These are phyloP conservation scores for Hippocampus barbouri DNA, from an alignment of 2,113 vertebrate species.

Conservation along the genomic window DNA sequence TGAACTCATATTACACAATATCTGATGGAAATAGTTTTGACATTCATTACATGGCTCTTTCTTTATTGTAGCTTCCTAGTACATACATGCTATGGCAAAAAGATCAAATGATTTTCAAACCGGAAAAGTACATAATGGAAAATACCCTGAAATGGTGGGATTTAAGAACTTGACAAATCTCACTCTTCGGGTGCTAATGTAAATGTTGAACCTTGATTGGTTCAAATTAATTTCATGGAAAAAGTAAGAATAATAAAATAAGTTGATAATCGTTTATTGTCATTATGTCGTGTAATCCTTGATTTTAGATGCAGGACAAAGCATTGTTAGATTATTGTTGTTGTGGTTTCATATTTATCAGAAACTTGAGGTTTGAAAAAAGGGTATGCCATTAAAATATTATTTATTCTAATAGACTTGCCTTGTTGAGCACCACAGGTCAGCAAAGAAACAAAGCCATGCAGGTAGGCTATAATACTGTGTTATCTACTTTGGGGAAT, in stretches of 20 bases:
- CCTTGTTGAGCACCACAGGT: neutral
- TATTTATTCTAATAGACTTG: neutral
- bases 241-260: neutral
- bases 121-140: slow-evolving; percentile 38
- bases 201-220: slow-evolving; percentile 64
- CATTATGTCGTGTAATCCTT: neutral
- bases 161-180: slow-evolving; percentile 58
- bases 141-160: slow-evolving; percentile 9
- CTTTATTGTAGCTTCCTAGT: slow-evolving; percentile 70
- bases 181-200: slow-evolving; percentile 52
- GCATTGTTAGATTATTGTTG: neutral
- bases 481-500: neutral
- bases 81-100: slow-evolving; percentile 71
- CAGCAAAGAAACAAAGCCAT: neutral
- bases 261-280: neutral
- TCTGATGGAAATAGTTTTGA: slow-evolving; percentile 74
- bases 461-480: neutral
- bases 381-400: neutral
- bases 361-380: neutral
- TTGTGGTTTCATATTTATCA: neutral
- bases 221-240: slow-evolving; percentile 32
- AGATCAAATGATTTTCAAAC: slow-evolving; percentile 63
- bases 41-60: slow-evolving; percentile 71
- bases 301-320: neutral
- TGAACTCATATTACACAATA: slow-evolving; percentile 71